A percentile compares a stretch with the other conserved stretches of the same genome.
phyloP scores from a whole-genome alignment of 2,113 vertebrate genomes.

The Ctenomys sociabilis region DNA sequence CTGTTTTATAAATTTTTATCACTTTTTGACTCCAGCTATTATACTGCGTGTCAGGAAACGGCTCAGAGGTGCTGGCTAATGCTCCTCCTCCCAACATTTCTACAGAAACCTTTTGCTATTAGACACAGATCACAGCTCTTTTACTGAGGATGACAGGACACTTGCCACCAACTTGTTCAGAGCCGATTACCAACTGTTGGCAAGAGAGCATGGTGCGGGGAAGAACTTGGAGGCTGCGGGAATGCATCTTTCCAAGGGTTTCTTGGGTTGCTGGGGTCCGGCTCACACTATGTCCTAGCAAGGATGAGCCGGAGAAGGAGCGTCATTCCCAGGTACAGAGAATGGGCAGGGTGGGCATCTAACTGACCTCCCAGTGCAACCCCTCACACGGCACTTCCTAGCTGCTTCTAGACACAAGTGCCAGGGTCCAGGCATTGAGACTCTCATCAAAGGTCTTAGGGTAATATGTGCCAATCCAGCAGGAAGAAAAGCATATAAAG shows the following conservation, averaged over 20 bases:
- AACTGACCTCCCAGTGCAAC: neutral
- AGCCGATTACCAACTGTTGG: neutral
- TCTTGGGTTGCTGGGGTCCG: neutral
- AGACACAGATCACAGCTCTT: neutral
- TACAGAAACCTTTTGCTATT: neutral
- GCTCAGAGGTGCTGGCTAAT: neutral
- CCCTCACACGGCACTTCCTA: neutral
- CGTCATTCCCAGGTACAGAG: neutral
- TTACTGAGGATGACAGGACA: neutral
- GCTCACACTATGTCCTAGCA: neutral
- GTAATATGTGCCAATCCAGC: neutral
- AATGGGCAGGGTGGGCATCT: neutral
- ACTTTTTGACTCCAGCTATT: neutral
- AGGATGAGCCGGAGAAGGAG: neutral
- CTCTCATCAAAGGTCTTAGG: neutral
- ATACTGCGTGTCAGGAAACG: neutral
- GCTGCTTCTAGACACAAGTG: neutral
- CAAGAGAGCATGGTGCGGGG: neutral
- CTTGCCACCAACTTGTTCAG: neutral
- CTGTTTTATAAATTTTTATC: neutral
- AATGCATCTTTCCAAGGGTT: neutral
- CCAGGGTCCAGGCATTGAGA: neutral
- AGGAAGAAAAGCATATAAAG: conserved; percentile 64
- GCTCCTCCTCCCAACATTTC: neutral
- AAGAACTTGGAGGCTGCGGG: neutral